Base-by-base conservation (phyloP, 1,140 invertebrate genomes). In the Caenorhabditis remanei region DNA sequence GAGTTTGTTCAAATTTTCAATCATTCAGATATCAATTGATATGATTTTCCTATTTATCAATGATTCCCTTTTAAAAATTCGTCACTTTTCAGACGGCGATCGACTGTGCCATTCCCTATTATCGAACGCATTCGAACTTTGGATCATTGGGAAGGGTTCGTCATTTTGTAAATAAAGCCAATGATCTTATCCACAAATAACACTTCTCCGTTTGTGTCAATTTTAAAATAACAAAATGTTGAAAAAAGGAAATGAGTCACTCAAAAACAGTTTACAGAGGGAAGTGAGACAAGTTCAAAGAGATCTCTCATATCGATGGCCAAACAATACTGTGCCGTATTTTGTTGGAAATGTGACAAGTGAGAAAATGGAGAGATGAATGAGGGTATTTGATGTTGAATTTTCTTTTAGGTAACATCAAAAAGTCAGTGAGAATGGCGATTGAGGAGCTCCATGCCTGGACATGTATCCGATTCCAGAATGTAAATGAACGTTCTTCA, bases 231-330 rank as follows among this genome's bases (percentile, higher is more conserved):
- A 71, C 65, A 71, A 71, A 43, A 11, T 71, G 40, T 71, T 8
- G 13, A 71, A 71, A 71, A 46, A 79, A 32, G 2, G 32, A 32
- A 46, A 50, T 79, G 71, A 79, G n/a, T 79, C 71, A 79, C 46
- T 46, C 6, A 75, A 71, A 71, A 79, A 79, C 43, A 79, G 14
- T 50, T 79, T 79, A 24, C 71, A 79, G 71, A 79, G 71, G 14
- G 53, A 79, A 79, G 71, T 79, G 19, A 79, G 71, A 50, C 71
- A 79, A 50, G 71, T 79, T 2, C 71, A 79, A 46, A 79, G 71
- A 79, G 71, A 79, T 79, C 71, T 79, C 46, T 50, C 71, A 13
- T 79, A 79, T 79, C 43, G 71, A 50, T 79, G 71, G 71, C 71
- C 71, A 50, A 79, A 79, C 46, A 79, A 79, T 43, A 79, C 21